Evolutionary conservation across 2,888 invertebrate species (phyloP).

Genomic region (Leptinotarsa tumamoca): DNA sequence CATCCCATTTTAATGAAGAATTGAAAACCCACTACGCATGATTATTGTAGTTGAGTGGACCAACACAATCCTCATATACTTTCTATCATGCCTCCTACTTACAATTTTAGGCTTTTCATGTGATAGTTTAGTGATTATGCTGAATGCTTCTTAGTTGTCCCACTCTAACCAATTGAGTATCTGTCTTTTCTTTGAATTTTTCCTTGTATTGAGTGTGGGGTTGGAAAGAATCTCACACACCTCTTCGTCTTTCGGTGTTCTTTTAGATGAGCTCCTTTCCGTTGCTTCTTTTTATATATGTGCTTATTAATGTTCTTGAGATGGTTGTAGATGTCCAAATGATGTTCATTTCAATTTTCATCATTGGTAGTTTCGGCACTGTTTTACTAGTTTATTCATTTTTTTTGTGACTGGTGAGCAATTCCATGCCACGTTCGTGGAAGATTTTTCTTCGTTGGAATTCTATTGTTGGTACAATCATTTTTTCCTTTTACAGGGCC

Average conservation of each 20-base stretch:
- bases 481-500: constrained; percentile 30
- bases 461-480: constrained; percentile 25
- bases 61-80: too few species aligned
- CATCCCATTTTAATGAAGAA: not conserved
- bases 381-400: not conserved
- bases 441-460: not conserved
- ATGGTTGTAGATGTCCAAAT: not conserved
- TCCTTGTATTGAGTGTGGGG: not conserved
- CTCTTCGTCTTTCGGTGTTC: not conserved
- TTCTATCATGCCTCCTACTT: not conserved
- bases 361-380: not conserved
- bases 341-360: not conserved
- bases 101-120: not conserved
- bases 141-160: not conserved
- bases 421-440: not conserved
- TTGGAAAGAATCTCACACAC: not conserved
- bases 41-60: not conserved
- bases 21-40: not conserved
- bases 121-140: not conserved
- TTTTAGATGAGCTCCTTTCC: not conserved
- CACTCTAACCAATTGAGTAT: not conserved
- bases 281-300: not conserved
- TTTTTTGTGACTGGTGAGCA: not conserved
- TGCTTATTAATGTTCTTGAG: constrained; percentile 4
- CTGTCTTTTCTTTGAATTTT: not conserved